phyloP scores from a whole-genome alignment of 2,797 vertebrate species.

The Margarornis squamiger region DNA sequence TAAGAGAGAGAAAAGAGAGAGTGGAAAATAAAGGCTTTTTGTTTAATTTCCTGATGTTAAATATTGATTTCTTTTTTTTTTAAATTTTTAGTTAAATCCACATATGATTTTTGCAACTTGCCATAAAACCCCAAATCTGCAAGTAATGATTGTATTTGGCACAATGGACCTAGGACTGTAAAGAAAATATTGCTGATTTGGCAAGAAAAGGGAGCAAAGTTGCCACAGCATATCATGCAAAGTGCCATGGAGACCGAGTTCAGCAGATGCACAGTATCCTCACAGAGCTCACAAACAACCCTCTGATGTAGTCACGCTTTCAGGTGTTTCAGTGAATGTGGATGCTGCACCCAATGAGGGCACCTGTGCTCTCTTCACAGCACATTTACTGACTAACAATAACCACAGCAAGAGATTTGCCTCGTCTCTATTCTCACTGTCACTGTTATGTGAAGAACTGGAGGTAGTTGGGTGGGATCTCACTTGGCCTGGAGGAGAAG shows the following conservation, averaged over 20 bases:
- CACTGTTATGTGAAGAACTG: neutral
- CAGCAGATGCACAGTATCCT: fast-evolving
- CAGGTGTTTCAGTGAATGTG: fast-evolving
- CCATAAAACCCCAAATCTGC: neutral
- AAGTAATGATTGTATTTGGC: neutral
- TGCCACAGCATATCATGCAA: neutral
- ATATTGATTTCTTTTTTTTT: neutral
- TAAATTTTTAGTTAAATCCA: neutral
- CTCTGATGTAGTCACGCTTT: fast-evolving
- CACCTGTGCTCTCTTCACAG: fast-evolving
- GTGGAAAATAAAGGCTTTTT: fast-evolving
- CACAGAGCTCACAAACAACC: neutral
- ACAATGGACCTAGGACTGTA: too few species aligned
- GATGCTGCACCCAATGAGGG: fast-evolving
- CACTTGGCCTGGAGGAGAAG: neutral
- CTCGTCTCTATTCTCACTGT: fast-evolving
- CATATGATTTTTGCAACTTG: neutral
- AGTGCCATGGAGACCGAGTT: fast-evolving
- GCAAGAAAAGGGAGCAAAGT: neutral
- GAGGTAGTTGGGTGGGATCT: neutral
- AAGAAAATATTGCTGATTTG: neutral
- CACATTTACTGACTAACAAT: neutral
- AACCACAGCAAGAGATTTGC: neutral
- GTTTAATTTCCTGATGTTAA: neutral
- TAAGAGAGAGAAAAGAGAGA: fast-evolving